phyloP scores from a whole-genome alignment of 2,113 vertebrate species.

The Clarias batrachus region DNA sequence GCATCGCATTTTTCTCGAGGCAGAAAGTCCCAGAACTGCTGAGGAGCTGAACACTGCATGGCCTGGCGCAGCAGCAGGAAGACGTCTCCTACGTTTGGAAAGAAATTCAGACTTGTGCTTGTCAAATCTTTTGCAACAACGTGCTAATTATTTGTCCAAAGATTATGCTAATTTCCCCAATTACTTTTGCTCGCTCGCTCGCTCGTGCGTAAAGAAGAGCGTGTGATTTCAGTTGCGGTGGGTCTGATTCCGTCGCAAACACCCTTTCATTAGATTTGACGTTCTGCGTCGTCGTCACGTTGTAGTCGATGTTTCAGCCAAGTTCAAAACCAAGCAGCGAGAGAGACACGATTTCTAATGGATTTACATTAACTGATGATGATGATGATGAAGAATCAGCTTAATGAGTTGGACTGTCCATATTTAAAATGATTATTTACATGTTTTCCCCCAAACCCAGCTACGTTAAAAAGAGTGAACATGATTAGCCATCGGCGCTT shows the following conservation, averaged over 20 bases:
- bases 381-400: not conserved
- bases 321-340: not conserved
- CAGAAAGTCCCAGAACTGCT: not conserved
- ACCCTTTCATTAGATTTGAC: not conserved
- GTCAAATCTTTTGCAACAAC: not conserved
- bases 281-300: not conserved
- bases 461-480: not conserved
- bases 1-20: not conserved
- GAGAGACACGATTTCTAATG: not conserved
- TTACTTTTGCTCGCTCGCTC: not conserved
- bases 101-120: not conserved
- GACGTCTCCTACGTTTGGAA: not conserved
- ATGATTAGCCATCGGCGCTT: not conserved
- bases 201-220: not conserved
- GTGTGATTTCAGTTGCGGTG: no score
- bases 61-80: not conserved
- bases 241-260: no score
- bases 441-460: not conserved
- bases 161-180: conserved; percentile 3
- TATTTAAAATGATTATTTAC: not conserved
- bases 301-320: not conserved
- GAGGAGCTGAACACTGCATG: not conserved
- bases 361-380: no score
- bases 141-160: conserved; percentile 1
- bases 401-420: not conserved